A percentile compares a stretch with the other conserved stretches of the same genome.
These are phyloP conservation scores for Anagyrus pseudococci DNA, from an alignment of 2,888 invertebrate genomes.

Conservation along the genomic window DNA sequence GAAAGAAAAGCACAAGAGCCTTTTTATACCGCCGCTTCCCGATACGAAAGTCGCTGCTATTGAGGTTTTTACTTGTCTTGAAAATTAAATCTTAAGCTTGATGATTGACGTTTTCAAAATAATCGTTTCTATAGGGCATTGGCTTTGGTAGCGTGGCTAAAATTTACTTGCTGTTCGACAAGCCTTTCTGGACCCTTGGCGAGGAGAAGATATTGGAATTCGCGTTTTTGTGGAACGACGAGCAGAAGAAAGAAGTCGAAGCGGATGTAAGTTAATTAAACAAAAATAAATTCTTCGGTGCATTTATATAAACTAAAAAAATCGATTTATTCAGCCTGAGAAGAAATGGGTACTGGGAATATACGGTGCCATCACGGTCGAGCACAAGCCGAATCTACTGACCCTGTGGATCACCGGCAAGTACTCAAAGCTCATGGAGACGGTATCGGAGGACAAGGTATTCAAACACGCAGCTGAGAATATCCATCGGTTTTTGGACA, in stretches of 20 bases:
- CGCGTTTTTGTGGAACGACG: slow-evolving; percentile 65
- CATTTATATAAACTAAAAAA: neutral
- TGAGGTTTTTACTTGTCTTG: slow-evolving; percentile 46
- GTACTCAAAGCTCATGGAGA: slow-evolving; percentile 70
- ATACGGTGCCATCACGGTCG: slow-evolving; percentile 69
- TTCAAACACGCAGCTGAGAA: slow-evolving; percentile 62
- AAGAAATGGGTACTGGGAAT: slow-evolving; percentile 70
- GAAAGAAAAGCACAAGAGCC: slow-evolving; percentile 64
- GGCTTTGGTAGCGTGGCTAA: slow-evolving; percentile 74
- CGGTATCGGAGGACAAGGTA: slow-evolving; percentile 64
- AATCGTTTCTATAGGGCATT: slow-evolving; percentile 57
- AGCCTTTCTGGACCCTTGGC: slow-evolving; percentile 68
- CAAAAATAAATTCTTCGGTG: neutral
- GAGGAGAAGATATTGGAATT: neutral
- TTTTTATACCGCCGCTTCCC: slow-evolving; percentile 69
- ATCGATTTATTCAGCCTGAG: slow-evolving; percentile 43
- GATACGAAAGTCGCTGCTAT: slow-evolving; percentile 66
- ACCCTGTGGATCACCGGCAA: slow-evolving; percentile 72
- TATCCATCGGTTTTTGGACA: slow-evolving; percentile 64
- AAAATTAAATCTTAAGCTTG: neutral
- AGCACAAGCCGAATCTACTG: slow-evolving; percentile 69
- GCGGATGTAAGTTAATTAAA: slow-evolving; percentile 13
- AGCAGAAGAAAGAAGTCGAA: slow-evolving; percentile 54
- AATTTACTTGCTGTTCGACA: slow-evolving; percentile 70
- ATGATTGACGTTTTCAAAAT: neutral